These are phyloP conservation scores for Linnaemya vulpina DNA, from an alignment of 2,888 invertebrate species.

Conservation along the genomic window DNA sequence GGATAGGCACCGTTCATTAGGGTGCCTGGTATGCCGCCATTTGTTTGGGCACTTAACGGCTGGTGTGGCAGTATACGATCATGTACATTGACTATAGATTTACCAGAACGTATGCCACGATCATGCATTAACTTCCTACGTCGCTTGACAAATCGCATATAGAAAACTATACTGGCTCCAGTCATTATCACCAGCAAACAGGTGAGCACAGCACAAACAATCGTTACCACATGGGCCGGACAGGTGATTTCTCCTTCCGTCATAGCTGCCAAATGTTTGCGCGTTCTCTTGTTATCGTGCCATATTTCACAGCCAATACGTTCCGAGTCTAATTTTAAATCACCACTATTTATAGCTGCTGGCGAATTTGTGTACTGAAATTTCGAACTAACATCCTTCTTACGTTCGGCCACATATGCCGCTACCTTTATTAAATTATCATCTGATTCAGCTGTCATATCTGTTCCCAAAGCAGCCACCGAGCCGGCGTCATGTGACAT, in stretches of 20 bases:
- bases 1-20: slow-evolving; percentile 76
- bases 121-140: slow-evolving; percentile 82
- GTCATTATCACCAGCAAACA: slow-evolving; percentile 81
- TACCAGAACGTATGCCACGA: slow-evolving; percentile 79
- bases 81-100: slow-evolving; percentile 82
- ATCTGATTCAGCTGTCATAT: slow-evolving; percentile 65
- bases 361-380: slow-evolving; percentile 74
- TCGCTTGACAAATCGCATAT: slow-evolving; percentile 81
- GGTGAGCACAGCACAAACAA: slow-evolving; percentile 82
- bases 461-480: slow-evolving; percentile 78
- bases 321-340: slow-evolving; percentile 80
- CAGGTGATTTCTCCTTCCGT: slow-evolving; percentile 83
- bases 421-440: slow-evolving; percentile 76
- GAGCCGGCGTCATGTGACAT: slow-evolving; percentile 74
- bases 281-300: slow-evolving; percentile 79
- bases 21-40: slow-evolving; percentile 72
- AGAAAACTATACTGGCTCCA: slow-evolving; percentile 82
- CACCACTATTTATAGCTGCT: slow-evolving; percentile 73
- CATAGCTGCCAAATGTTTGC: slow-evolving; percentile 80
- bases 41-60: slow-evolving; percentile 76
- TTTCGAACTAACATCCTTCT: slow-evolving; percentile 73
- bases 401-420: slow-evolving; percentile 78
- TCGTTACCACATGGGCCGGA: slow-evolving; percentile 83
- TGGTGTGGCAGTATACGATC: slow-evolving; percentile 83
- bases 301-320: slow-evolving; percentile 82